These are phyloP conservation scores for Pandion haliaetus DNA, from an alignment of 2,113 vertebrate species.

Conservation along the genomic window DNA sequence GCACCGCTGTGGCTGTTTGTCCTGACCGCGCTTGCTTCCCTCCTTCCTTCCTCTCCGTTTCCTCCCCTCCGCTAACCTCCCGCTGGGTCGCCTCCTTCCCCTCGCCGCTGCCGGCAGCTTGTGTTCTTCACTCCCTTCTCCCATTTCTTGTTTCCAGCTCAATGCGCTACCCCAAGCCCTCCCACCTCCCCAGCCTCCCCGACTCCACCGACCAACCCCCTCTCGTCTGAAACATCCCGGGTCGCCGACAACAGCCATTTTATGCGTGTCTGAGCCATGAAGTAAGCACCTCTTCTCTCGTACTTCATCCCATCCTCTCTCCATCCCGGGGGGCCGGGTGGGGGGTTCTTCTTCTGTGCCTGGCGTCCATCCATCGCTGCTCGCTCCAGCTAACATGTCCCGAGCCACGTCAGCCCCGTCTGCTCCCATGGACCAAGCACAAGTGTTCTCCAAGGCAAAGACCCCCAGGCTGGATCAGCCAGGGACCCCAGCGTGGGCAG, in stretches of 20 bases:
- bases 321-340: not conserved
- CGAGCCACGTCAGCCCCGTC: constrained; percentile 22
- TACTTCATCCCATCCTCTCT: constrained; percentile 32
- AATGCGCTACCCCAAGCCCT: constrained; percentile 84
- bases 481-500: not conserved
- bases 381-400: not conserved
- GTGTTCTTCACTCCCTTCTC: constrained; percentile 66
- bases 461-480: not conserved
- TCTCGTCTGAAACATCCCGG: constrained; percentile 78
- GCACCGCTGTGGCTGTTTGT: not conserved
- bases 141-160: constrained; percentile 83
- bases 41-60: not conserved
- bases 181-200: constrained; percentile 86
- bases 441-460: not conserved
- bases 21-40: not conserved
- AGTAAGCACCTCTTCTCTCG: constrained; percentile 83
- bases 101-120: not conserved
- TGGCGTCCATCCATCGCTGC: not conserved
- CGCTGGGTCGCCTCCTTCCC: not conserved
- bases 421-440: constrained; percentile 19
- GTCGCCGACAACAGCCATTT: constrained; percentile 83
- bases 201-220: constrained; percentile 83
- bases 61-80: not conserved
- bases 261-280: constrained; percentile 90
- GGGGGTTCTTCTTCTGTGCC: not conserved